Evolutionary conservation across 1,140 invertebrate genomes (phyloP).

Genomic region (Sesamia nonagrioides): DNA sequence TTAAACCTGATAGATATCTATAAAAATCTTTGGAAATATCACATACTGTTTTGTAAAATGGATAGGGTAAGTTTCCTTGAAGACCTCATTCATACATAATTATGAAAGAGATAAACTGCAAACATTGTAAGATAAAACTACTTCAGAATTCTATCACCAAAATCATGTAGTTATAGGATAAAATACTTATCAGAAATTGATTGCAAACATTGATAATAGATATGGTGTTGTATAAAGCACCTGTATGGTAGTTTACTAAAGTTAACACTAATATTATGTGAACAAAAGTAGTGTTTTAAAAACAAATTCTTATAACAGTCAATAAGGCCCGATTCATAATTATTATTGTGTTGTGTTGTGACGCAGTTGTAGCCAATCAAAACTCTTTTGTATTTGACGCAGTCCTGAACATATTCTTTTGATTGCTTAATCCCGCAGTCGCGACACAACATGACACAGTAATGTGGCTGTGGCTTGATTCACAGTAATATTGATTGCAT

Average conservation of each 20-base stretch:
- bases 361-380: too few species aligned
- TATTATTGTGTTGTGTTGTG: too few species aligned
- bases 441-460: too few species aligned
- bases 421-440: too few species aligned
- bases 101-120: conserved; percentile 3
- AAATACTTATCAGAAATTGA: conserved; percentile 11
- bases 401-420: too few species aligned
- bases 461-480: too few species aligned
- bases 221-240: conserved; percentile 23
- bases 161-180: neutral
- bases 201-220: neutral
- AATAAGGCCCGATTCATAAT: too few species aligned
- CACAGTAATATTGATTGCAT: conserved; percentile 4
- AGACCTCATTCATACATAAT: neutral
- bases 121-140: conserved; percentile 23
- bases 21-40: neutral
- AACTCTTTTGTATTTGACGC: too few species aligned
- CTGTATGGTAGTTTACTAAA: conserved; percentile 5
- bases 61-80: too few species aligned
- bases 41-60: neutral
- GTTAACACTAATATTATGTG: conserved; percentile 9
- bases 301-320: neutral
- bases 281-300: conserved; percentile 37
- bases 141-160: conserved; percentile 11
- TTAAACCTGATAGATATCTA: neutral